Evolutionary conservation across 2,888 invertebrate genomes (phyloP).

Genomic region (Pristionchus fissidentatus): DNA sequence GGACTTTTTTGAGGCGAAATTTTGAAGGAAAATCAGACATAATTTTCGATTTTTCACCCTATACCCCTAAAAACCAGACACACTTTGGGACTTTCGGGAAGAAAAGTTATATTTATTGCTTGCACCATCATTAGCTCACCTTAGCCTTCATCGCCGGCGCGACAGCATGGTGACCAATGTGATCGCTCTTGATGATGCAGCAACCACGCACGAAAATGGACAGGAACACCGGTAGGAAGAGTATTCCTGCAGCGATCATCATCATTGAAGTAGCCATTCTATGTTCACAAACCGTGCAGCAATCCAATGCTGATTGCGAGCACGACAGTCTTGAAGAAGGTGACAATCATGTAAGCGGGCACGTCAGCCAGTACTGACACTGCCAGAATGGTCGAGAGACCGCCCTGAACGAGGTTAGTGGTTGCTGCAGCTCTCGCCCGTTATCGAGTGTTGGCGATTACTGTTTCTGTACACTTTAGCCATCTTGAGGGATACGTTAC

Average conservation of each 20-base stretch:
- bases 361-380: constrained; percentile 88
- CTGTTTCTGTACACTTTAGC: no score
- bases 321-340: constrained; percentile 90
- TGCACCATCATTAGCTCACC: constrained; percentile 1
- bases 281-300: constrained; percentile 85
- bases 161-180: constrained; percentile 6
- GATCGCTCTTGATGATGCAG: constrained; percentile 57
- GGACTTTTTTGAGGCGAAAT: no score
- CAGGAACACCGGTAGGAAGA: constrained; percentile 84
- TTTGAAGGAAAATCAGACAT: no score
- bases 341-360: constrained; percentile 92
- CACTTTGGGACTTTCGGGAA: no score
- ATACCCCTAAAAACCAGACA: no score
- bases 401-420: constrained; percentile 80
- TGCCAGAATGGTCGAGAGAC: constrained; percentile 90
- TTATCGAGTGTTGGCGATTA: neutral
- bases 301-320: constrained; percentile 81
- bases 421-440: neutral
- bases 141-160: constrained; percentile 12
- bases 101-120: no score
- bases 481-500: neutral
- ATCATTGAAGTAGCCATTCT: constrained; percentile 80
- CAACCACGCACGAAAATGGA: constrained; percentile 75
- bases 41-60: no score
- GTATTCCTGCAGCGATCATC: constrained; percentile 86